phyloP scores from a whole-genome alignment of 1,140 invertebrate species.

The Ganaspis sp. region DNA sequence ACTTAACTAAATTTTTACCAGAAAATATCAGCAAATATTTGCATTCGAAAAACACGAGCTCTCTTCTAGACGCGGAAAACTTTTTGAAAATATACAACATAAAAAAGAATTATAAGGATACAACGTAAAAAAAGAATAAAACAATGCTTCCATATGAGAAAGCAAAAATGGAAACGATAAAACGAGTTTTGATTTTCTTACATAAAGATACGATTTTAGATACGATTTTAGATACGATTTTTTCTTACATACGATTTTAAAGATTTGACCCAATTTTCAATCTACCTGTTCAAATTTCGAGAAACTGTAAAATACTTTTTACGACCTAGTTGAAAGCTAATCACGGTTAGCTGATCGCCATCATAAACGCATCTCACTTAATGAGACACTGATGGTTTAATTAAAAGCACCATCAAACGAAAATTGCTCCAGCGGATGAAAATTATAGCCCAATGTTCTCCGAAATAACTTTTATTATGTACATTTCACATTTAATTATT shows the following conservation, averaged over 20 bases:
- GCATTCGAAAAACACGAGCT: neutral
- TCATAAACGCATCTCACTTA: slow-evolving; percentile 49
- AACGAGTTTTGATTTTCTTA: no score
- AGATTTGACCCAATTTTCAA: neutral
- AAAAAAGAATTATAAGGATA: no score
- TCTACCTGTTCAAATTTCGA: neutral
- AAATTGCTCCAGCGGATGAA: neutral
- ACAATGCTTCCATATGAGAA: no score
- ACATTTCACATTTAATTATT: neutral
- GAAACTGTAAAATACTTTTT: neutral
- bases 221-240: no score
- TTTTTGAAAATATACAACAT: neutral
- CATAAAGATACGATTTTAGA: no score
- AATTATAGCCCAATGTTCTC: neutral
- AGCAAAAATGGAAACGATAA: no score
- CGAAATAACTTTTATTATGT: neutral
- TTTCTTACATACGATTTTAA: no score
- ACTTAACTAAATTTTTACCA: neutral
- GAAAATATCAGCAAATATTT: slow-evolving; percentile 6
- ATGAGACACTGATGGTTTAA: slow-evolving; percentile 64
- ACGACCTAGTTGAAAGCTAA: neutral
- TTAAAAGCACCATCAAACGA: slow-evolving; percentile 57
- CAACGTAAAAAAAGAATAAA: no score
- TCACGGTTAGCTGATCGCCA: neutral
- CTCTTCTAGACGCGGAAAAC: neutral